A percentile compares a stretch with the other conserved stretches of the same genome.
These are phyloP conservation scores for Zele albiditarsus DNA, from an alignment of 2,888 invertebrate genomes.

Conservation along the genomic window DNA sequence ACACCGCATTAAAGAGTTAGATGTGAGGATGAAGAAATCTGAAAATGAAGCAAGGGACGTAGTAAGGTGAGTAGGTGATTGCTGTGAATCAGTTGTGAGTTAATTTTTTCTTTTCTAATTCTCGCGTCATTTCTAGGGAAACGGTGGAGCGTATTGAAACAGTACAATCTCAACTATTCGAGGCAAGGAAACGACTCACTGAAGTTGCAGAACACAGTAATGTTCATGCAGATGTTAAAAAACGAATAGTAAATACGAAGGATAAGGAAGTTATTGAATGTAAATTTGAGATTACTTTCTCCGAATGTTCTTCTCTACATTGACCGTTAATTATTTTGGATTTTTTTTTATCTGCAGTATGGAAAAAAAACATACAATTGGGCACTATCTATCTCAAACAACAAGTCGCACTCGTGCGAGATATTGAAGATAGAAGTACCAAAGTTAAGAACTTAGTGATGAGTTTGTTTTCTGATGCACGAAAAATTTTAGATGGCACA, in stretches of 20 bases:
- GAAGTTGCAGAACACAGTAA: conserved; percentile 53
- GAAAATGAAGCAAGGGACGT: conserved; percentile 42
- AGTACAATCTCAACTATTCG: conserved; percentile 56
- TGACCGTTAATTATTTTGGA: no score
- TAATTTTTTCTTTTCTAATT: conserved; percentile 16
- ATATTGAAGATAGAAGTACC: conserved; percentile 51
- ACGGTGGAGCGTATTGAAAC: conserved; percentile 48
- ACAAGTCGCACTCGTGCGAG: conserved; percentile 49
- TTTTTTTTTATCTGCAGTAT: conserved; percentile 50
- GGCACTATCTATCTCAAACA: conserved; percentile 47
- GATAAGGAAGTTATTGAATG: conserved; percentile 59
- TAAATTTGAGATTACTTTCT: conserved; percentile 44
- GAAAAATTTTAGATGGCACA: conserved; percentile 56
- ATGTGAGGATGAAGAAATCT: conserved; percentile 33
- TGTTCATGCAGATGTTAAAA: conserved; percentile 56
- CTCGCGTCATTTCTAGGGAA: conserved; percentile 51
- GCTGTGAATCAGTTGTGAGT: conserved; percentile 7
- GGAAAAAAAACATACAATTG: conserved; percentile 54
- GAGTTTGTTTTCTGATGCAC: conserved; percentile 54
- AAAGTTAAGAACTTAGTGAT: conserved; percentile 53
- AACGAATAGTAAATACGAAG: conserved; percentile 56
- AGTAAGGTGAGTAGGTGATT: conserved; percentile 46
- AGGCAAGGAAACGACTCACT: conserved; percentile 51
- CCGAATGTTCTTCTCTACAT: no score
- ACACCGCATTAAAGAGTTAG: conserved; percentile 44